These are phyloP conservation scores for Ostrea edulis DNA, from an alignment of 1,140 invertebrate species.

Conservation along the genomic window DNA sequence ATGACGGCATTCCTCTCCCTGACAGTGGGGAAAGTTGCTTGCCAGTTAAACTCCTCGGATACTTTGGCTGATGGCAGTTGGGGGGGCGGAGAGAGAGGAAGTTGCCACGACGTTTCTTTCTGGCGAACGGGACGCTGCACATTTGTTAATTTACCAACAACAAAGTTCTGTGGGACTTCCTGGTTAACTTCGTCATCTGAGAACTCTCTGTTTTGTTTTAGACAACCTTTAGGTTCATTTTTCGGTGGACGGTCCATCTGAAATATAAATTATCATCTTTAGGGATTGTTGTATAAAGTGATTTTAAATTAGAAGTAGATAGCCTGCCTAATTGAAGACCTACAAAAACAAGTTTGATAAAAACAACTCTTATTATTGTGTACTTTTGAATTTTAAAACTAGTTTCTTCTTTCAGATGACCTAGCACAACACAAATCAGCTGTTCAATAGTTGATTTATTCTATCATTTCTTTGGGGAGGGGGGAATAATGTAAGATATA, in stretches of 20 bases:
- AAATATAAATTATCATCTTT: not conserved
- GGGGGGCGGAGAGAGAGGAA: constrained; percentile 56
- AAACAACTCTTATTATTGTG: too few species aligned
- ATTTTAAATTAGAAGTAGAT: too few species aligned
- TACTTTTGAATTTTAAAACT: too few species aligned
- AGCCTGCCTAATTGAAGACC: too few species aligned
- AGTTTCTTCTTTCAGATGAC: too few species aligned
- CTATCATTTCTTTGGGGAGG: too few species aligned
- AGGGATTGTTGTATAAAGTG: too few species aligned
- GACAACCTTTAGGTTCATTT: constrained; percentile 64
- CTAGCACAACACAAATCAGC: too few species aligned
- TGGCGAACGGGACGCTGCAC: constrained; percentile 52
- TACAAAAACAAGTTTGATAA: too few species aligned
- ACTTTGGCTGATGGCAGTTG: constrained; percentile 69
- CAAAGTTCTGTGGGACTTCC: constrained; percentile 76
- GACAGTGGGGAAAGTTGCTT: constrained; percentile 84
- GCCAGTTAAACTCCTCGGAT: constrained; percentile 87
- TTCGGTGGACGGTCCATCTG: constrained; percentile 65
- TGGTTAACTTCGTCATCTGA: constrained; percentile 77
- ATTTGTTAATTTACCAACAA: constrained; percentile 51
- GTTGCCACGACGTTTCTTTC: constrained; percentile 60
- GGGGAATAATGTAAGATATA: too few species aligned
- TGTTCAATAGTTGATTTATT: too few species aligned
- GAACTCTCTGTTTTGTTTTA: constrained; percentile 58
- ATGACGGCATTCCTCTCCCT: constrained; percentile 88